A percentile compares a stretch with the other conserved stretches of the same genome.
phyloP scores from a whole-genome alignment of 2,113 vertebrate genomes.

The Acrocephalus arundinaceus region DNA sequence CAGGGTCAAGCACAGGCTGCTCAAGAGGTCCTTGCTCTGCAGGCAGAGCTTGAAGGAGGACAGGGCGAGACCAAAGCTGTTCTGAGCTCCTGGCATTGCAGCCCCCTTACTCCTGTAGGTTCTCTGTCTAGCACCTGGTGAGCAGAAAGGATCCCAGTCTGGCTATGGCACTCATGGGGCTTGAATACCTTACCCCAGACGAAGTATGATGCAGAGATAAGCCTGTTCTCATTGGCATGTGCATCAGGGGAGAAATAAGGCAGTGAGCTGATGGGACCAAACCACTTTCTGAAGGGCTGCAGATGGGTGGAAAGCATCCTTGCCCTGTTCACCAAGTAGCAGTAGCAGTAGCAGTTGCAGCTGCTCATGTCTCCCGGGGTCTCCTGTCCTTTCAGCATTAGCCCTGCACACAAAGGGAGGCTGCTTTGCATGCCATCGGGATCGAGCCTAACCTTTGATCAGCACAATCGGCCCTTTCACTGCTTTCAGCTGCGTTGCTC shows the following conservation, averaged over 20 bases:
- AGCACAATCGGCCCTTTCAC: neutral
- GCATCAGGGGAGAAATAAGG: neutral
- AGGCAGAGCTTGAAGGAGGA: neutral
- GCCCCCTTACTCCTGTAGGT: too few relatives aligned
- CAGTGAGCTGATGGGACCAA: neutral
- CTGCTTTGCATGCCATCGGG: neutral
- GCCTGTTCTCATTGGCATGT: neutral
- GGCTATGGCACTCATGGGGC: neutral
- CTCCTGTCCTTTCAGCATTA: neutral
- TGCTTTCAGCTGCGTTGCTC: neutral
- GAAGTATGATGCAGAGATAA: neutral
- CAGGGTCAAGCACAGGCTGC: neutral
- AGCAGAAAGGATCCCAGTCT: neutral
- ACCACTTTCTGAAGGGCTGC: neutral
- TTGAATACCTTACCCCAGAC: neutral
- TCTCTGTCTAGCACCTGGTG: neutral
- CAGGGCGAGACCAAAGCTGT: accelerated
- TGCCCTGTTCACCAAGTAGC: neutral
- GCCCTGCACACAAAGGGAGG: neutral
- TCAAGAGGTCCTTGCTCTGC: neutral
- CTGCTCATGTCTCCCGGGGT: neutral
- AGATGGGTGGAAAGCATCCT: neutral
- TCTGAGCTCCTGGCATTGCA: neutral
- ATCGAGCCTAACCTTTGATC: neutral
- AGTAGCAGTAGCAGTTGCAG: neutral